phyloP scores from a whole-genome alignment of 2,797 vertebrate genomes.

The Emydoidea blandingii region DNA sequence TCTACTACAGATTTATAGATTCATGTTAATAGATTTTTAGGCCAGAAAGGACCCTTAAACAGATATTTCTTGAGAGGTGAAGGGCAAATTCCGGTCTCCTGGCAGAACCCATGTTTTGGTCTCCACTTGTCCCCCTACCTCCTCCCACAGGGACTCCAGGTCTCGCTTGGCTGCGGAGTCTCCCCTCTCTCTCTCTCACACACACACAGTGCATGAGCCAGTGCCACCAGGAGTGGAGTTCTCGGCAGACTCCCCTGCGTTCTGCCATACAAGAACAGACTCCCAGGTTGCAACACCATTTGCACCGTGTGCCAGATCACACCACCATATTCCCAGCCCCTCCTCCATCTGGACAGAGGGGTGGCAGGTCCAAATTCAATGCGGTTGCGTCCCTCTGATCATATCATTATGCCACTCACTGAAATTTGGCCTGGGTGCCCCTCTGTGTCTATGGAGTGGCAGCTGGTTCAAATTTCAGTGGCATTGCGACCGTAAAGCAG shows the following conservation, averaged over 20 bases:
- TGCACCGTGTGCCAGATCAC: too few relatives aligned
- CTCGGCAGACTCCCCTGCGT: too few relatives aligned
- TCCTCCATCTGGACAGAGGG: background rate
- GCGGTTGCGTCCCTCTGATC: background rate
- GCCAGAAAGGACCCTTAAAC: background rate
- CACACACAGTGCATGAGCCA: too few relatives aligned
- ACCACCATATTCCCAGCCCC: too few relatives aligned
- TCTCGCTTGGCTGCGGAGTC: background rate
- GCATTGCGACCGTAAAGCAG: background rate
- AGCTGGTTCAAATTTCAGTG: background rate
- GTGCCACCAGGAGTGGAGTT: too few relatives aligned
- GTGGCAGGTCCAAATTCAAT: background rate
- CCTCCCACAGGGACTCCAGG: background rate
- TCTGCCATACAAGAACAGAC: too few relatives aligned
- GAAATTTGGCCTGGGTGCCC: background rate
- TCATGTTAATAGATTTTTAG: background rate
- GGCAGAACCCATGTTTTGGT: background rate
- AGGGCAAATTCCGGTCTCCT: background rate
- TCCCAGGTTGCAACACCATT: too few relatives aligned
- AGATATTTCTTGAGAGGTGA: background rate
- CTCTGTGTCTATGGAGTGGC: background rate
- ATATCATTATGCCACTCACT: too few relatives aligned
- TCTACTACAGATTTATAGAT: background rate
- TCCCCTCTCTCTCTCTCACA: background rate
- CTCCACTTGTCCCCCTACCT: background rate